Base-by-base conservation (phyloP, 2,797 vertebrate species). In the Schizothorax lantsangensis region DNA sequence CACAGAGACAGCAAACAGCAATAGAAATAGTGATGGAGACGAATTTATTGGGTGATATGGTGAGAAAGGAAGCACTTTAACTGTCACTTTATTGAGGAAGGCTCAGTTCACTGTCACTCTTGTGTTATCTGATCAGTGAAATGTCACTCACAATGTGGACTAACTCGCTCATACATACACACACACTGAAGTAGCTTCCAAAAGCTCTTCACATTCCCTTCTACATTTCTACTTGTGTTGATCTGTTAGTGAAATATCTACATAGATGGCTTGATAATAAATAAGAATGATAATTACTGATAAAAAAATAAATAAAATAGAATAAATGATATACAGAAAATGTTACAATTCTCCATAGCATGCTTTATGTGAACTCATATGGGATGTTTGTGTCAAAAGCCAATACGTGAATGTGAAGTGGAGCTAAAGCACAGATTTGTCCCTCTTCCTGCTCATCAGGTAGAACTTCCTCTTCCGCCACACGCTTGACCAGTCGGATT, bases 401-500 rank as follows among this genome's bases (percentile, higher is more conserved):
- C 36, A 43, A n/a, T 45, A 57, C 30, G 19, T 59, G 64, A 79
- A 71, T 79, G 66, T 45, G 73, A 71, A 64, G 62, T 71, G 72
- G 9, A 52, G 83, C 83, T 40, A 23, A 69, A 78, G 68, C 57
- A 68, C 23, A 52, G 6, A 47, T 81, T 38, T 72, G 33, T 77
- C 38, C 38, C 57, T 84, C 38, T 82, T 33, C 68, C 33, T 52
- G 75, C 87, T 77, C 88, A 91, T 87, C 81, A 88, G 83, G 79
- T 88, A 88, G 88, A 49, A 84, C 88, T 87, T 91, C 84, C 91
- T 92, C 89, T 93, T 92, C 90, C 89, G 90, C 90, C 91, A 91
- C 91, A 94, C 89, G 91, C 92, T 93, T 93, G 91, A 94, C 92
- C 90, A 77, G 87, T 89, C 86, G 43, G 72, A 74, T 94, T 89